Base-by-base conservation (phyloP, 2,113 vertebrate genomes). In the Tringa solitaria region DNA sequence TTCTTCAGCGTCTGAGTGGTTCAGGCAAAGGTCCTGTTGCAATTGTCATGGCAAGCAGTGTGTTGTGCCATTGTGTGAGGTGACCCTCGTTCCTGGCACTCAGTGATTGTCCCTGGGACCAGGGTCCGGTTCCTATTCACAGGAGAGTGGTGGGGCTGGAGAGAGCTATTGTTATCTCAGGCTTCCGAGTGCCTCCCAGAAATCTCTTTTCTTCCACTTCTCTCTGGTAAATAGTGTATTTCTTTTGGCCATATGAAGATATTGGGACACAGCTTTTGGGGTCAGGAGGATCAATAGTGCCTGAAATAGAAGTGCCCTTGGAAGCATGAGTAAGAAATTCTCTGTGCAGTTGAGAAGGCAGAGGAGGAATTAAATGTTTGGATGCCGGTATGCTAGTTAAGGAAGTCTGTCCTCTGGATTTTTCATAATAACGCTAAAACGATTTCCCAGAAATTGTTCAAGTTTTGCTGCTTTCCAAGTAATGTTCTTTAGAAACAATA, bases 261-360 rank as follows among this genome's bases (percentile, higher is more conserved):
- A 63, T 0, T 70, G 68, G 56, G 75, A 83, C 33, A 15, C 63
- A 87, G 65, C 43, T 87, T 75, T 69, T 85, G 57, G 39, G 17
- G 39, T 94, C 84, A 91, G 89, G 91, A 95, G 69, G 87, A 82
- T 76, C 91, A 65, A 50, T 73, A 84, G 65, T 48, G 69, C 87
- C 56, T 95, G 91, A 96, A 95, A 91, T 82, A 96, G 84, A 76
- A 48, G 46, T 48, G 46, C 33, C 30, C 59, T 86, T 79, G 57
- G 65, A 89, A 88, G 45, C 28, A 64, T 57, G 35, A 53, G 56
- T 89, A 81, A 89, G 80, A 65, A 89, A 73, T 93, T 93, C 30
- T 73, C 15, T 69, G 90, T 75, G 41, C 6, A 14, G 32, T 28
- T 35, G 33, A 79, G 27, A 83, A 88, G 82, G 53, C 22, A 79